Conservation (phyloP, 2,888 invertebrate genomes). For the Ormyrus rosae region DNA sequence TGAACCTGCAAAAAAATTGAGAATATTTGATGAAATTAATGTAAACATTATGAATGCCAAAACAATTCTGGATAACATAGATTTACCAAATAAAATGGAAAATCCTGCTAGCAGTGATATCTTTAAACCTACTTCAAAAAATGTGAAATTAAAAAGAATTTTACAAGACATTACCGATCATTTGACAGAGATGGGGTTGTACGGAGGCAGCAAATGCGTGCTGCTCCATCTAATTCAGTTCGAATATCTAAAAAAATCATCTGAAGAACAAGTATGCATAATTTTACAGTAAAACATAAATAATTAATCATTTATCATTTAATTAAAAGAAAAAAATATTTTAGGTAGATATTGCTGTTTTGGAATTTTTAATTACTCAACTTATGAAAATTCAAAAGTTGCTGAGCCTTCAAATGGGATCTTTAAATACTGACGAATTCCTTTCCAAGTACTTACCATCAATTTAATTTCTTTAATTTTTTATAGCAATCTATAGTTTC, state of each 20-base stretch:
- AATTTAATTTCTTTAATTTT: not conserved
- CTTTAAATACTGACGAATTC: no score
- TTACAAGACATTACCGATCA: slow-evolving; percentile 77
- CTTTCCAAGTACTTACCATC: no score
- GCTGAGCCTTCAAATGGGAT: slow-evolving; percentile 66
- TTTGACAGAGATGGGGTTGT: slow-evolving; percentile 78
- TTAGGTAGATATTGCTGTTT: slow-evolving; percentile 60
- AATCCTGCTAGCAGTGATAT: slow-evolving; percentile 64
- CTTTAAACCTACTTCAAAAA: slow-evolving; percentile 64
- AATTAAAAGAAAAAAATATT: slow-evolving; percentile 31
- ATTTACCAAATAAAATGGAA: slow-evolving; percentile 7
- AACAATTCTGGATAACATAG: slow-evolving; percentile 46
- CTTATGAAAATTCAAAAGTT: slow-evolving; percentile 77
- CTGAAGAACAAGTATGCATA: slow-evolving; percentile 63
- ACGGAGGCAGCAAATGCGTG: slow-evolving; percentile 80
- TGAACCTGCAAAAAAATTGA: slow-evolving; percentile 47
- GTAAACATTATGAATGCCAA: slow-evolving; percentile 49
- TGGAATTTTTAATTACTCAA: slow-evolving; percentile 74
- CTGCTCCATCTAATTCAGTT: slow-evolving; percentile 80
- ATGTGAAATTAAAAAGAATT: slow-evolving; percentile 75
- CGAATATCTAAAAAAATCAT: slow-evolving; percentile 79
- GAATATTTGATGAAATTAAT: slow-evolving; percentile 41
- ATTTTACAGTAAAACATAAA: not conserved
- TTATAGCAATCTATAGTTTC: slow-evolving; percentile 24
- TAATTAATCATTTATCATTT: not conserved